Percentiles rank a stretch among this genome's conserved stretches.
phyloP scores from a whole-genome alignment of 2,797 vertebrate genomes.

The Microhierax caerulescens region DNA sequence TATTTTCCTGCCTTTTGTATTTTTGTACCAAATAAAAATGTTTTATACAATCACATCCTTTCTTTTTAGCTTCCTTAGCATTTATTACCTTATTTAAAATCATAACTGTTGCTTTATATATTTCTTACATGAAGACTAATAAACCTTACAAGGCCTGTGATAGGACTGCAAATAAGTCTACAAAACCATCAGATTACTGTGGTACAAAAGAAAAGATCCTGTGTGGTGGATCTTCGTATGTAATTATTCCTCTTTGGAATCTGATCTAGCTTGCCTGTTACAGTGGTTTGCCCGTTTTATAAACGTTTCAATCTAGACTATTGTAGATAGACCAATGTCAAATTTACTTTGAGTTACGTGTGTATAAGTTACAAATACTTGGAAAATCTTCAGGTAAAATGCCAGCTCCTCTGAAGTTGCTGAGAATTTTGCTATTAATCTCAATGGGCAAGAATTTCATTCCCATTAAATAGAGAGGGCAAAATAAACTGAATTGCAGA shows the following conservation, averaged over 20 bases:
- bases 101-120: not conserved
- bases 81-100: not conserved
- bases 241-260: not conserved
- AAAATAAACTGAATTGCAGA: not conserved
- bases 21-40: not conserved
- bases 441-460: not conserved
- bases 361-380: not conserved
- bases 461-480: not conserved
- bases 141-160: not conserved
- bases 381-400: not conserved
- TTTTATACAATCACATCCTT: not conserved
- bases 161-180: not conserved
- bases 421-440: not conserved
- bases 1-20: not conserved
- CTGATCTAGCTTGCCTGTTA: not conserved
- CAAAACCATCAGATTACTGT: not conserved
- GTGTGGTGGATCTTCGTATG: not conserved
- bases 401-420: not conserved
- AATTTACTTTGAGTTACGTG: not conserved
- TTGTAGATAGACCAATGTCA: not conserved
- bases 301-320: not conserved
- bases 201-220: not conserved
- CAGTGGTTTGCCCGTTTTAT: not conserved
- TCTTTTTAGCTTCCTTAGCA: not conserved
- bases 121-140: not conserved